Base-by-base conservation (phyloP, 2,113 vertebrate genomes). In the Epinephelus fuscoguttatus region DNA sequence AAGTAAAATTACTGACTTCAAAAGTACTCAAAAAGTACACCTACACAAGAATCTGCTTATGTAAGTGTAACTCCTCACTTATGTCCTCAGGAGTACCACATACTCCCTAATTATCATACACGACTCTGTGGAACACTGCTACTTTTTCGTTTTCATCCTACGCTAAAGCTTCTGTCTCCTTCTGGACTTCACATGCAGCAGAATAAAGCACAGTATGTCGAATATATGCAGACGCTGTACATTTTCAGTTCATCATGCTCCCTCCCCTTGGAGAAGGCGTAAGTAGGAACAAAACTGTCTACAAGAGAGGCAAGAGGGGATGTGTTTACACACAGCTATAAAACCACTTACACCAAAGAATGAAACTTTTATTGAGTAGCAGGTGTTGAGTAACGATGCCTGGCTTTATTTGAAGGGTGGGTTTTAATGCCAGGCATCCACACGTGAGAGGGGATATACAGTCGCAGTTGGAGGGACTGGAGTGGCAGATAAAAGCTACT, bases 341-440 rank as follows among this genome's bases (percentile, higher is more conserved):
- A 88, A 87, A 80, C 8, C 23, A 18, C 81, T 80, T 47, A 45
- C 62, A 25, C 40, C 62, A 62, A 42, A 75, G 64, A 56, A 76
- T 82, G 42, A 88, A 80, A 84, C 42, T 60, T 88, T 84, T 78
- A 84, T 84, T 49, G 70, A 47, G 52, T 11, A 45, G 72, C 80
- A 84, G 73, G 64, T 71, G 57, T 80, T 42, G 63, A 60, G 68
- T 37, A 6, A 62, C 18, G 42, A 68, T 3, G 55, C 19, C 40
- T 50, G 3, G 6, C 49, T 75, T 66, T 70, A 55, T 78, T 81
- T 77, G 37, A 17, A 25, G 33, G 60, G 49, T 61, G 63, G 19
- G 13, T 75, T 68, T 71, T 78, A 68, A 63, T 62, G 68, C 55
- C 1, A 5, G 27, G 14, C 5, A 9, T 53, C 30, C 47, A 19